Evolutionary conservation across 2,113 vertebrate genomes (phyloP).

Genomic region (Nannospalax galili): DNA sequence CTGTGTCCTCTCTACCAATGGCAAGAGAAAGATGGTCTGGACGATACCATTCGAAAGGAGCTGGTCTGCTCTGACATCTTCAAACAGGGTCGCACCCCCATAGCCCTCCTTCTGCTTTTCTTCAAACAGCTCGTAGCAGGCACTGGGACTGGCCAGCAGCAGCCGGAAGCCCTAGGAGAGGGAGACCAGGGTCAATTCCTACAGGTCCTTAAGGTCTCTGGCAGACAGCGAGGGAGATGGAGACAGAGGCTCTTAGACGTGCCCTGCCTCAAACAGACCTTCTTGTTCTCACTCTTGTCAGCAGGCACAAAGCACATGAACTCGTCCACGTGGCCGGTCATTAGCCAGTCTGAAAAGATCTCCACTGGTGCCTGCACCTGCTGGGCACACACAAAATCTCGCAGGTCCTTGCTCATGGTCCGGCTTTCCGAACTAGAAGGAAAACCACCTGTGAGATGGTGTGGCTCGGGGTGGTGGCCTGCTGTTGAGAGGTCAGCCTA

Average conservation of each 20-base stretch:
- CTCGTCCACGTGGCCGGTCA: conserved; percentile 91
- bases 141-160: conserved; percentile 92
- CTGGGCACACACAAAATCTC: conserved; percentile 93
- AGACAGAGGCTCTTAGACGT: too few species aligned
- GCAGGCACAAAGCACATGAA: conserved; percentile 94
- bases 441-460: background rate
- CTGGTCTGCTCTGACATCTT: conserved; percentile 79
- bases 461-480: rapidly evolving
- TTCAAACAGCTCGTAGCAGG: conserved; percentile 89
- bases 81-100: conserved; percentile 87
- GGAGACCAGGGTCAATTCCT: background rate
- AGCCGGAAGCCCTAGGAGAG: conserved; percentile 91
- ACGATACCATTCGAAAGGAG: conserved; percentile 44
- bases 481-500: background rate
- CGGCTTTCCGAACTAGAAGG: background rate
- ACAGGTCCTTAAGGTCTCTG: background rate
- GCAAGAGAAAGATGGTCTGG: too few species aligned
- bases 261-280: background rate
- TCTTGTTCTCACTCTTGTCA: conserved; percentile 83
- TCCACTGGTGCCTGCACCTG: conserved; percentile 92
- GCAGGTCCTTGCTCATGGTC: conserved; percentile 89
- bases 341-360: conserved; percentile 94
- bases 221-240: too few species aligned
- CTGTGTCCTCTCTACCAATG: background rate
- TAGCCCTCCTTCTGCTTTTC: conserved; percentile 87